phyloP scores from a whole-genome alignment of 23 tunicate species.

The Styela plicata region DNA sequence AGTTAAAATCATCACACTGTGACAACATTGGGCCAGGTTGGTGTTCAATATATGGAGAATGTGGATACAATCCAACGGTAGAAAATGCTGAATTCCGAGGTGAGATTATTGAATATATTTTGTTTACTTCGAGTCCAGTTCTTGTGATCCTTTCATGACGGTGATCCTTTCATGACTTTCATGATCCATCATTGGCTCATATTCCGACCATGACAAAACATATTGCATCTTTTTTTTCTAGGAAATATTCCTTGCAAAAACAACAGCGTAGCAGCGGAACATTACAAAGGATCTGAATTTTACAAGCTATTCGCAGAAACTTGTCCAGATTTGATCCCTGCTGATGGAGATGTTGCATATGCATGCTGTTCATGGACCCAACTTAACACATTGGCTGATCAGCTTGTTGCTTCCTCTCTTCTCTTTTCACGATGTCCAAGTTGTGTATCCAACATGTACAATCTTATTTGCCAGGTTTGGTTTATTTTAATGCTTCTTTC shows the following conservation, averaged over 20 bases:
- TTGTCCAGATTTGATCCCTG: constrained; percentile 57
- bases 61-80: constrained; percentile 50
- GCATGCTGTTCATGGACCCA: constrained; percentile 72
- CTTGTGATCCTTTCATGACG: neutral
- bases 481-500: neutral
- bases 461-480: constrained; percentile 75
- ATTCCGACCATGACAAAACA: too few species aligned
- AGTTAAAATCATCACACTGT: too few species aligned
- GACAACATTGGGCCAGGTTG: constrained; percentile 21
- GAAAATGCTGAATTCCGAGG: constrained; percentile 48
- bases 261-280: constrained; percentile 27
- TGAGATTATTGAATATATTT: neutral
- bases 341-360: constrained; percentile 15
- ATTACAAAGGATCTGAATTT: constrained; percentile 1
- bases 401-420: constrained; percentile 51
- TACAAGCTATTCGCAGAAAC: constrained; percentile 8
- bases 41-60: constrained; percentile 49
- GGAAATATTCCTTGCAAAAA: constrained; percentile 59
- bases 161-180: too few species aligned
- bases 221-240: constrained; percentile 16
- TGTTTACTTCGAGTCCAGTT: too few species aligned
- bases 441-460: constrained; percentile 57
- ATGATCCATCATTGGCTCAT: too few species aligned
- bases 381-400: constrained; percentile 41
- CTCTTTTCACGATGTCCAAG: constrained; percentile 88